A percentile compares a stretch with the other conserved stretches of the same genome.
Conservation (phyloP, 2,797 vertebrate genomes). For the Neosalanx taihuensis region DNA sequence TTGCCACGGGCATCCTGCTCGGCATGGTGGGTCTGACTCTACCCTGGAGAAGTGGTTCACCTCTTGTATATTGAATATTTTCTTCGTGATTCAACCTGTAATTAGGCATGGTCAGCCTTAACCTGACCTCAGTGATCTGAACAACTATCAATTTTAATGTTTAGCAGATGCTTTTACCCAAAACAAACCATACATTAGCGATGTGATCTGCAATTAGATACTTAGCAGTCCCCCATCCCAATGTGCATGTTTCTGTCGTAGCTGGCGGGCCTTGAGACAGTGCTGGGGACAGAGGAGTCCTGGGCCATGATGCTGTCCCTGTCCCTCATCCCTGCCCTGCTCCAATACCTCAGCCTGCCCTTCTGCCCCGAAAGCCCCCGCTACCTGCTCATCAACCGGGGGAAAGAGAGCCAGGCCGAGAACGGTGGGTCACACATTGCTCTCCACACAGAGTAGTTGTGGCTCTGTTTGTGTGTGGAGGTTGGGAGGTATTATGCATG, state of each 20-base stretch:
- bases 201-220: no score
- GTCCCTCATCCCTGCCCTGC: slow-evolving; percentile 71
- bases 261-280: slow-evolving; percentile 73
- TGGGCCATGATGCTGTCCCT: slow-evolving; percentile 77
- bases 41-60: neutral
- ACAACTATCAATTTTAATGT: no score
- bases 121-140: no score
- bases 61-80: no score
- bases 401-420: slow-evolving; percentile 65
- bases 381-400: slow-evolving; percentile 71
- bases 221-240: no score
- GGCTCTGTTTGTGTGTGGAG: no score
- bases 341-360: slow-evolving; percentile 71
- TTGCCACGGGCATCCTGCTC: slow-evolving; percentile 70
- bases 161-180: no score
- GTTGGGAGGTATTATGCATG: no score
- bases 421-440: slow-evolving; percentile 54
- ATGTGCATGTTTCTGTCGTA: slow-evolving; percentile 43
- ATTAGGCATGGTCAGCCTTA: no score
- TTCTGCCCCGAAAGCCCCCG: slow-evolving; percentile 78
- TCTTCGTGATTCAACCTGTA: no score
- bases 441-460: neutral
- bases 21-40: slow-evolving; percentile 71
- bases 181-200: no score
- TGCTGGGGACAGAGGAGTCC: slow-evolving; percentile 65